Percentiles rank a stretch among this genome's conserved stretches.
These are phyloP conservation scores for Electrona antarctica DNA, from an alignment of 2,113 vertebrate genomes.

Conservation along the genomic window DNA sequence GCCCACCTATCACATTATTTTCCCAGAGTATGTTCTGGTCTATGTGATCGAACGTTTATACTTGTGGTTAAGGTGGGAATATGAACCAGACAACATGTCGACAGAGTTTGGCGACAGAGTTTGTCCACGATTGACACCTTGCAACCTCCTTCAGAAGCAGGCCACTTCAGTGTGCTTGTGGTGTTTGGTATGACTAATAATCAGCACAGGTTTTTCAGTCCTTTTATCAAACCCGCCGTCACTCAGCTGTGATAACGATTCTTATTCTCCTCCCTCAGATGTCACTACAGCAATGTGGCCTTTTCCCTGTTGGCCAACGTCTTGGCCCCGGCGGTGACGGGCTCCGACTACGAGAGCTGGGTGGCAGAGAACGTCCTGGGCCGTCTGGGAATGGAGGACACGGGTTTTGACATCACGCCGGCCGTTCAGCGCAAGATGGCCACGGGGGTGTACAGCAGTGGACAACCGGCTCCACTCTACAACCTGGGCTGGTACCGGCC, in stretches of 20 bases:
- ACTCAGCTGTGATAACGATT: background rate
- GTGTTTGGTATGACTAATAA: too few relatives aligned
- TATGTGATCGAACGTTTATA: too few relatives aligned
- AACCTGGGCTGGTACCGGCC: constrained; percentile 93
- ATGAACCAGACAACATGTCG: too few relatives aligned
- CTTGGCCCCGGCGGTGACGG: constrained; percentile 77
- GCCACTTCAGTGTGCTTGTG: too few relatives aligned
- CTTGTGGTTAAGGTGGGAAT: too few relatives aligned
- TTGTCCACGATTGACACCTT: too few relatives aligned
- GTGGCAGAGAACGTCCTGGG: constrained; percentile 83
- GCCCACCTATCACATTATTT: too few relatives aligned
- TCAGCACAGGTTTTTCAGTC: too few relatives aligned
- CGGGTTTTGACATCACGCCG: constrained; percentile 83
- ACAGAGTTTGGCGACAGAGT: too few relatives aligned
- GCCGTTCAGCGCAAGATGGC: constrained; percentile 80
- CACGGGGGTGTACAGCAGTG: constrained; percentile 85
- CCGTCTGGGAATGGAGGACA: constrained; percentile 87
- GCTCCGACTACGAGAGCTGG: constrained; percentile 88
- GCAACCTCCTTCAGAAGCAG: too few relatives aligned
- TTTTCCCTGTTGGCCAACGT: constrained; percentile 89
- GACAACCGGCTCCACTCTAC: constrained; percentile 83
- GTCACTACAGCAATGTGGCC: constrained; percentile 93
- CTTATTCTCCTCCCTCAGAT: constrained; percentile 71
- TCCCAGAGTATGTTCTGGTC: too few relatives aligned
- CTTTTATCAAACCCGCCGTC: too few relatives aligned